phyloP scores from a whole-genome alignment of 1,140 invertebrate species.

The Atta colombica region DNA sequence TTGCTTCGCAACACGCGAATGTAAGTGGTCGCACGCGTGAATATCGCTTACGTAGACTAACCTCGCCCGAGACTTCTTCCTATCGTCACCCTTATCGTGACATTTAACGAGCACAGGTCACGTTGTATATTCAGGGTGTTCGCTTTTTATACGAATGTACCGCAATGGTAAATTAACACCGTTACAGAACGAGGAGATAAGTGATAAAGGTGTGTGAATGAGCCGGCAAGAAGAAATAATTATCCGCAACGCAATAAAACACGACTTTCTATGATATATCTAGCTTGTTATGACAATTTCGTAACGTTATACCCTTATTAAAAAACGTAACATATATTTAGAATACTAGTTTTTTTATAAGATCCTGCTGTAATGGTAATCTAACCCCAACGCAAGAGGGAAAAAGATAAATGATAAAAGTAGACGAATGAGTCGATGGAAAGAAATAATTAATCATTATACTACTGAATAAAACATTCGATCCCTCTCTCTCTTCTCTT shows the following conservation, averaged over 20 bases:
- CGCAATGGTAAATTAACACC: slow-evolving; percentile 41
- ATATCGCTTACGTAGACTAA: slow-evolving; percentile 59
- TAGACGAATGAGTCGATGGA: slow-evolving; percentile 14
- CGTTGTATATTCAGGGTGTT: slow-evolving; percentile 58
- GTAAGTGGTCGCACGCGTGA: slow-evolving; percentile 38
- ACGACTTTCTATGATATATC: not conserved
- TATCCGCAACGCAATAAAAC: slow-evolving; percentile 18
- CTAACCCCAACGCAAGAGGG: slow-evolving; percentile 1
- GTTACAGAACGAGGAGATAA: slow-evolving; percentile 34
- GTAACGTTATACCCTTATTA: not conserved
- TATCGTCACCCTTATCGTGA: slow-evolving; percentile 65
- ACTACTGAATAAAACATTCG: slow-evolving; percentile 35
- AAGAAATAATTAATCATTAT: slow-evolving; percentile 58
- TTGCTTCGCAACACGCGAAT: slow-evolving; percentile 28
- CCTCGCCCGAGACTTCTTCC: slow-evolving; percentile 49
- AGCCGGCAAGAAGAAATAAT: slow-evolving; percentile 42
- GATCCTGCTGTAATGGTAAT: slow-evolving; percentile 20
- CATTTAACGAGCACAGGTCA: slow-evolving; percentile 63
- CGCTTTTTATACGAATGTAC: slow-evolving; percentile 48
- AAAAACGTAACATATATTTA: slow-evolving; percentile 25
- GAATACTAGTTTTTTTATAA: slow-evolving; percentile 41
- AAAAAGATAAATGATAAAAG: slow-evolving; percentile 49
- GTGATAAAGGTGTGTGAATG: slow-evolving; percentile 44
- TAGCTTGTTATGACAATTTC: not conserved
- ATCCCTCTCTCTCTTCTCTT: not conserved